Percentiles rank a stretch among this genome's conserved stretches.
Evolutionary conservation across 2,113 vertebrate genomes (phyloP).

Genomic region (Morone chrysops): DNA sequence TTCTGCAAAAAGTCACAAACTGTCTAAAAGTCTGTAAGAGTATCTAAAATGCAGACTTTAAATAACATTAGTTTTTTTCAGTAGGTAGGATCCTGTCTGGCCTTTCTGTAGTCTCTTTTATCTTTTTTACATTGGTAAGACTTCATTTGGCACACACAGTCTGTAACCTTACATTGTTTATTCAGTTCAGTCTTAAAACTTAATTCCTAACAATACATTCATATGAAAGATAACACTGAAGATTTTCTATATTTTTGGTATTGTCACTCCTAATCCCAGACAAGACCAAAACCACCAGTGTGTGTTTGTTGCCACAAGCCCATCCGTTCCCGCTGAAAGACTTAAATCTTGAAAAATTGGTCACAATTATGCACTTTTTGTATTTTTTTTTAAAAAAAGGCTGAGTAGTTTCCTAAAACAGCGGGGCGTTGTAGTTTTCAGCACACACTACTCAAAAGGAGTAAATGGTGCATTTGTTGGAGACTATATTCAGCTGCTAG

Average conservation of each 20-base stretch:
- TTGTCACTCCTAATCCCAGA: neutral
- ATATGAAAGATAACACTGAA: neutral
- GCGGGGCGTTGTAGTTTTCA: neutral
- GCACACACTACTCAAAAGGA: neutral
- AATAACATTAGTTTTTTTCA: neutral
- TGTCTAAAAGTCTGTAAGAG: neutral
- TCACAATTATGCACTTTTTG: neutral
- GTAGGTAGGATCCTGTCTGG: neutral
- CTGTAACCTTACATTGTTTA: neutral
- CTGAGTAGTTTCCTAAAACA: neutral
- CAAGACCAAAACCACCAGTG: neutral
- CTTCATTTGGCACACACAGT: neutral
- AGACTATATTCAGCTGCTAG: slow-evolving; percentile 1
- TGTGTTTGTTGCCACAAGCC: neutral
- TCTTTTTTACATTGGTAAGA: neutral
- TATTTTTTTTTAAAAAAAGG: neutral
- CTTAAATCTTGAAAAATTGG: neutral
- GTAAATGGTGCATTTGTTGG: slow-evolving; percentile 6
- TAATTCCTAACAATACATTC: neutral
- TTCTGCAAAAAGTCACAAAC: neutral
- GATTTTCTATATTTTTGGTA: neutral
- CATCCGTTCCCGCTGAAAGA: neutral
- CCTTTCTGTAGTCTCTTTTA: neutral
- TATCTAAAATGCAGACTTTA: slow-evolving; percentile 6
- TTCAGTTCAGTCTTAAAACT: neutral